Percentiles rank a stretch among this genome's conserved stretches.
phyloP scores from a whole-genome alignment of 2,888 invertebrate genomes.

The Nomada ruficornis region DNA sequence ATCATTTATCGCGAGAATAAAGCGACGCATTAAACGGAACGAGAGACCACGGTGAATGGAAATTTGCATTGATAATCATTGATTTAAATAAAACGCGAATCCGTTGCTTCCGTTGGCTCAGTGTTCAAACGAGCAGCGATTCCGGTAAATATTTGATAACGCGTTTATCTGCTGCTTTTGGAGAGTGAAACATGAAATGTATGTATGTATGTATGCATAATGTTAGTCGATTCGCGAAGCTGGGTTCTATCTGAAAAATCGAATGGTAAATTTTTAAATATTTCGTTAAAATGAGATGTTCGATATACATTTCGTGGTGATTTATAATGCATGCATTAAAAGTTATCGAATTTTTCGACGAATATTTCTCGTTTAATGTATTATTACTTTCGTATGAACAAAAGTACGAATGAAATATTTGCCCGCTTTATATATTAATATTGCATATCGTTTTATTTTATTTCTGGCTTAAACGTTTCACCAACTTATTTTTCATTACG shows the following conservation, averaged over 20 bases:
- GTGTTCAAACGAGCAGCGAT: neutral
- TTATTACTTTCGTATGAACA: too few relatives aligned
- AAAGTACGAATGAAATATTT: too few relatives aligned
- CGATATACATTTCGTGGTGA: neutral
- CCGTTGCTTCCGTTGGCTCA: neutral
- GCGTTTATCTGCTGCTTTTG: neutral
- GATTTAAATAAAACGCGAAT: constrained; percentile 12
- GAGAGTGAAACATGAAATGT: neutral
- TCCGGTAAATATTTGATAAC: constrained; percentile 3
- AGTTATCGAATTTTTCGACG: too few relatives aligned
- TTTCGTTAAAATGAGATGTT: neutral
- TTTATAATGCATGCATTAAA: neutral
- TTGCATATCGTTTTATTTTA: too few relatives aligned
- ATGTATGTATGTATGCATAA: neutral
- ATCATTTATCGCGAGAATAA: neutral
- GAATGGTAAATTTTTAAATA: neutral
- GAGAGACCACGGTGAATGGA: neutral
- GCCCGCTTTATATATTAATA: too few relatives aligned
- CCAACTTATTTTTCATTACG: too few relatives aligned
- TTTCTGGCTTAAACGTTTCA: too few relatives aligned
- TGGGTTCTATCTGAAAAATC: too few relatives aligned
- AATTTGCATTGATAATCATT: constrained; percentile 21
- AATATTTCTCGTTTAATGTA: too few relatives aligned
- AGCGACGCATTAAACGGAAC: neutral
- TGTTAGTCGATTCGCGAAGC: neutral